Conservation (phyloP, 2,113 vertebrate genomes). For the Monopterus albus region DNA sequence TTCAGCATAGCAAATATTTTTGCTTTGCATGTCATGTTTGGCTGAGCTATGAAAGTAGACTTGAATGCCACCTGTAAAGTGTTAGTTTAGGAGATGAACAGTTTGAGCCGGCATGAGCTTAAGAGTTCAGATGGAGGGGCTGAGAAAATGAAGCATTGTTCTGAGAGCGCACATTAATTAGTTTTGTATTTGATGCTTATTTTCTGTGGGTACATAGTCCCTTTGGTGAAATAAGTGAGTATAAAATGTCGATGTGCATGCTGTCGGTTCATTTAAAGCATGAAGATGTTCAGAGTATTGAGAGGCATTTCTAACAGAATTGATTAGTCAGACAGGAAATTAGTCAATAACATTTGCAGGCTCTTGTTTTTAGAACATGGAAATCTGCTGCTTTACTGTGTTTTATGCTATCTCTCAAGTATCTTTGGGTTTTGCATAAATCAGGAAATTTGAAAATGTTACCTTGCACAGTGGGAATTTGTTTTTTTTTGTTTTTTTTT, state of each 20-base stretch:
- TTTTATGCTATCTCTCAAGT: too few species aligned
- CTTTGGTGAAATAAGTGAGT: background rate
- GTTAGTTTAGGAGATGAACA: constrained; percentile 6
- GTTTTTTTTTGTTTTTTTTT: too few species aligned
- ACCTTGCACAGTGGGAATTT: too few species aligned
- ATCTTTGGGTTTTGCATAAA: too few species aligned
- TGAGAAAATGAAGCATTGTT: constrained; percentile 52
- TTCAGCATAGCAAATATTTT: constrained; percentile 26
- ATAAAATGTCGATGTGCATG: background rate
- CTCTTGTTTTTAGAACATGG: too few species aligned
- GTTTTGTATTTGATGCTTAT: constrained; percentile 11
- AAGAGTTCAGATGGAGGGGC: constrained; percentile 24
- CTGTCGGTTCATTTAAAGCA: background rate
- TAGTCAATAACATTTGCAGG: background rate
- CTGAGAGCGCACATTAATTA: constrained; percentile 12
- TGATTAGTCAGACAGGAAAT: background rate
- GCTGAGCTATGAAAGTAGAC: constrained; percentile 15
- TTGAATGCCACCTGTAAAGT: constrained; percentile 9
- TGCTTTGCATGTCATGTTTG: constrained; percentile 14
- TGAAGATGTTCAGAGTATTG: too few species aligned
- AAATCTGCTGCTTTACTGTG: too few species aligned
- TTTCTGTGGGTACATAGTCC: background rate
- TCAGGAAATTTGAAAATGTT: too few species aligned
- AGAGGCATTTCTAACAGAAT: too few species aligned
- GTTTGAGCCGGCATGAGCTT: constrained; percentile 17